Evolutionary conservation across 1,140 invertebrate genomes (phyloP), one percentile per base, ranked within the genome.

Genomic region (Bradynema listronoti): DNA sequence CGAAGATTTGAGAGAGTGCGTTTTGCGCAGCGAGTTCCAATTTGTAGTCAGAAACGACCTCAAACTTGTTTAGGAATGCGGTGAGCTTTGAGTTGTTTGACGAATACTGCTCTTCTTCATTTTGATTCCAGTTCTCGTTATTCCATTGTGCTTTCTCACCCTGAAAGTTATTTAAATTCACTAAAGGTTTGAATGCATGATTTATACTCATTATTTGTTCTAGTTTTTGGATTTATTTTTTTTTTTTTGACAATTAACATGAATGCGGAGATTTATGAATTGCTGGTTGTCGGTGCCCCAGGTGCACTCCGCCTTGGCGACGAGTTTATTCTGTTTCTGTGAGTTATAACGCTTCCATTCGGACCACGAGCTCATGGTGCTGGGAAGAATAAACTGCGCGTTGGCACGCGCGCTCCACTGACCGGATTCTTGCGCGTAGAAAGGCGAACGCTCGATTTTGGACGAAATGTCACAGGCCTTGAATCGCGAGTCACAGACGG

Each of bases 51-150:
- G 58, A 58, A n/a, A 61, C 54, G 5, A 71, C 25, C 19, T 65
- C 56, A 33, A 69, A 65, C 53, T 65, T 65, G 68, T 65, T 65
- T 27, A 65, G 16, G 29, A 65, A 65, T 33, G 60, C 19, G 24
- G 32, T 43, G 46, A 65, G 61, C 5, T 32, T 61, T 55, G 4
- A 7, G 19, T 43, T 11, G 30, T 34, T 25, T 47, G 45, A 39
- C 11, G 19, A 39, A 39, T 39, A 19, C 36, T 11, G 19, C 19
- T 11, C 36, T 19, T 39, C 11, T 39, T 19, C 36, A 39, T 39
- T 19, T 39, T 39, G 11, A 19, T 19, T 19, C 11, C 36, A 11
- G 11, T 39, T 11, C 11, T 39, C 11, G 36, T 39, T 11, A 11
- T 39, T 11, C 11, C 11, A 39, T 19, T 39, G 36, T 11, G 36